These are phyloP conservation scores for Cyanoderma ruficeps DNA, from an alignment of 2,113 vertebrate genomes.

Conservation along the genomic window DNA sequence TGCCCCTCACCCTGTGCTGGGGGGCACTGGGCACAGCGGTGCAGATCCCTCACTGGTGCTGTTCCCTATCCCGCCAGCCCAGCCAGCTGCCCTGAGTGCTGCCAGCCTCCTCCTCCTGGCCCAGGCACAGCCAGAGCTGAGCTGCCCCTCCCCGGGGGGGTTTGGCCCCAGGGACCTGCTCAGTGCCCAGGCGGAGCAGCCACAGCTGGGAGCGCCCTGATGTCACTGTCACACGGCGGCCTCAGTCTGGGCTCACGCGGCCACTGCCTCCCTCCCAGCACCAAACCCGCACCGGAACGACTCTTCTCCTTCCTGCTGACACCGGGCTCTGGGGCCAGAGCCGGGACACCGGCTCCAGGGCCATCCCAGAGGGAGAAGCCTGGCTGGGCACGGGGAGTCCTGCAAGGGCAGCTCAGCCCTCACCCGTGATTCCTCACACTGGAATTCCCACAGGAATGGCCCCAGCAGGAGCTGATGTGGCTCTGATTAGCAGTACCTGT, in stretches of 20 bases:
- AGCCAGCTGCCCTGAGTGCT: not conserved
- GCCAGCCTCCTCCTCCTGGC: not conserved
- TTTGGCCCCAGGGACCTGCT: accelerated
- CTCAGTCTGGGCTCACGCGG: not conserved
- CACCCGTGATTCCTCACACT: not conserved
- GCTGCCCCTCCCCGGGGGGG: accelerated
- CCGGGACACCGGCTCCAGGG: not conserved
- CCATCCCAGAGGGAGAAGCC: not conserved
- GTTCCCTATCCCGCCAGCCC: not conserved
- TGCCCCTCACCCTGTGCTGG: accelerated
- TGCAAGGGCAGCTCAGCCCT: not conserved
- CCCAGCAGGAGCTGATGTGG: not conserved
- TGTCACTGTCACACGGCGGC: not conserved
- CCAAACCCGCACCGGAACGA: not conserved
- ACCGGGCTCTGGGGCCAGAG: not conserved
- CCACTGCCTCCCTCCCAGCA: not conserved
- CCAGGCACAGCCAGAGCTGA: not conserved
- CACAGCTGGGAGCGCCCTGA: not conserved
- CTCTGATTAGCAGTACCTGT: not conserved
- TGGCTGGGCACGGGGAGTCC: not conserved
- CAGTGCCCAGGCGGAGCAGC: not conserved
- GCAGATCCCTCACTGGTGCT: not conserved
- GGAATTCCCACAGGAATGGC: not conserved
- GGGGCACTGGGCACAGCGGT: not conserved
- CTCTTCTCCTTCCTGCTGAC: not conserved